These are phyloP conservation scores for Stegodyphus dumicola DNA, from an alignment of 1,140 invertebrate genomes.

Conservation along the genomic window DNA sequence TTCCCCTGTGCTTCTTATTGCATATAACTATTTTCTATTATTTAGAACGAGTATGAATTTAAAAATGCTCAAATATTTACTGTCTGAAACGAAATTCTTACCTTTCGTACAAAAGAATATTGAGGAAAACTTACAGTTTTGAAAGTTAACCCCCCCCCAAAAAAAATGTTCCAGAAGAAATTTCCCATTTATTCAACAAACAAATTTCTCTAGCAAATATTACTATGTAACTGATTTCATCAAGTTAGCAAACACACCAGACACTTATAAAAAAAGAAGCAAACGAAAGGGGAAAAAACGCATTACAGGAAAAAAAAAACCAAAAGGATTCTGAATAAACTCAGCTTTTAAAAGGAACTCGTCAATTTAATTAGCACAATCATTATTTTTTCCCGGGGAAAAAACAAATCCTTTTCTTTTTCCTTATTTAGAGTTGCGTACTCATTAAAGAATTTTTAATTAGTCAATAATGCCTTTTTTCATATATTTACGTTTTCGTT, in stretches of 20 bases:
- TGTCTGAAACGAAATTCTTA: no score
- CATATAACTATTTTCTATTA: no score
- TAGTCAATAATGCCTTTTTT: constrained; percentile 55
- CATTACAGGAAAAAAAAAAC: constrained; percentile 16
- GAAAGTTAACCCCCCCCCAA: no score
- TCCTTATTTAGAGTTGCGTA: constrained; percentile 49
- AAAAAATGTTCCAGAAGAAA: not conserved
- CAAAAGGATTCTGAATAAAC: constrained; percentile 25
- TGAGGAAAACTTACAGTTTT: no score
- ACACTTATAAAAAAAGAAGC: constrained; percentile 6
- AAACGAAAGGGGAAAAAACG: constrained; percentile 2
- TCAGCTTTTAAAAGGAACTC: constrained; percentile 46
- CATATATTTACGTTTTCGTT: constrained; percentile 4
- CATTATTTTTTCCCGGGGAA: constrained; percentile 45
- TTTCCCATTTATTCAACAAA: constrained; percentile 41
- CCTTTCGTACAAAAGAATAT: no score
- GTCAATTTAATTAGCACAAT: constrained; percentile 60
- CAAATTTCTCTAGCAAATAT: constrained; percentile 39
- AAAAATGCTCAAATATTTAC: no score
- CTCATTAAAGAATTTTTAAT: constrained; percentile 60
- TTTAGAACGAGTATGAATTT: no score
- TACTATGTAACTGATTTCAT: constrained; percentile 58
- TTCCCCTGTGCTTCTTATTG: no score
- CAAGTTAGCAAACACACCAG: constrained; percentile 56
- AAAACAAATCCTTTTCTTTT: constrained; percentile 49